Evolutionary conservation across 2,797 vertebrate species (phyloP).

Genomic region (Hydrocynus forskahlii): DNA sequence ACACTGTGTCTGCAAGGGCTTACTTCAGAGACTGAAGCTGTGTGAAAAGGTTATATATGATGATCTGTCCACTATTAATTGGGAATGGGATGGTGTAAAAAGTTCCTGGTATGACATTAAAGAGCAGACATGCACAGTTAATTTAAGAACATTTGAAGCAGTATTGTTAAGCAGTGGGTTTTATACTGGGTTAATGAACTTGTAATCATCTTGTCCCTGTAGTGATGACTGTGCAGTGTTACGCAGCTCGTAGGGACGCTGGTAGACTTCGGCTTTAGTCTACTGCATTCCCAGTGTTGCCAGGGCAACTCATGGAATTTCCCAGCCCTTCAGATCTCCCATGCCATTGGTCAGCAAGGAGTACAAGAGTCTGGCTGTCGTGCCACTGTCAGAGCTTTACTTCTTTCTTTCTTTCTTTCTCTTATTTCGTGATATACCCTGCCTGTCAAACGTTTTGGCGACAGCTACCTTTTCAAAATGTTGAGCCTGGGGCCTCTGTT

Average conservation of each 20-base stretch:
- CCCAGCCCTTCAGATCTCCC: conserved; percentile 1
- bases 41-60: too few relatives aligned
- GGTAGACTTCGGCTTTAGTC: conserved; percentile 38
- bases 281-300: conserved; percentile 67
- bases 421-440: neutral
- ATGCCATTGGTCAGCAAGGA: neutral
- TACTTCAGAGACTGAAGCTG: neutral
- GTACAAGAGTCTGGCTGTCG: neutral
- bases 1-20: neutral
- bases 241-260: neutral
- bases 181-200: neutral
- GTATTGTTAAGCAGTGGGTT: neutral
- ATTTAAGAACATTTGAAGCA: too few relatives aligned
- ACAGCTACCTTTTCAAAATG: neutral
- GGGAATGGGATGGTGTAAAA: too few relatives aligned
- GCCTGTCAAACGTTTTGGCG: neutral
- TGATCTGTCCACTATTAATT: too few relatives aligned
- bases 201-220: neutral
- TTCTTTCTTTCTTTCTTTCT: too few relatives aligned
- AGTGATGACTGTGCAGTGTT: neutral
- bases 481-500: neutral
- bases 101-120: too few relatives aligned
- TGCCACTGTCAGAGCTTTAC: neutral
- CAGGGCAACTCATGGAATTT: conserved; percentile 70
- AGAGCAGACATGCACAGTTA: neutral